Base-by-base conservation (phyloP, 1,140 invertebrate genomes). In the Aradophagus sp. region DNA sequence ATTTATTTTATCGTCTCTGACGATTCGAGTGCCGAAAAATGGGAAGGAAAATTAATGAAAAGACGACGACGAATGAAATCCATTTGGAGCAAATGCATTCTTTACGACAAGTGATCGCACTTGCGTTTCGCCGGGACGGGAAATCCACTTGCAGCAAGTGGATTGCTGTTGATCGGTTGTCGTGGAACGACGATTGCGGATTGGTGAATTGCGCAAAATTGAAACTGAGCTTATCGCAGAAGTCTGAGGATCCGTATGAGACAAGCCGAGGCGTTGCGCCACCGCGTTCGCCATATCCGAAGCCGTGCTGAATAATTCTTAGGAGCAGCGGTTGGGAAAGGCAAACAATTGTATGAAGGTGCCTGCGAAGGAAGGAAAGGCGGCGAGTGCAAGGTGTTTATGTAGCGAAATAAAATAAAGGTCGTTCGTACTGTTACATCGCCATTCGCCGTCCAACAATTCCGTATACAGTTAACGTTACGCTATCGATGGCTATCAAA, bases 301-400 rank as follows among this genome's bases (percentile, higher is more conserved):
- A 77, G 75, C 75, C 59, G 48, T 59, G 72, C 74, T 73, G 77
- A 77, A 76, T 76, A 75, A 77, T 76, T 78, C 77, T 75, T 77
- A 72, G 67, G 73, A 80, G 77, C 68, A 52, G 34, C 44, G 65
- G 59, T 82, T 81, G 80, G 76, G 76, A 83, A 83, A 83, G 74
- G 62, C 76, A 81, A 80, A 82, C 80, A 78, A 80, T 81, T 70
- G 77, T 53, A 58, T 59, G 50, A 66, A 77, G 61, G 48, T 44
- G 62, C 48, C 20, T 13, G 39, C 59, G 71, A 62, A 71, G 62
- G 59, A 75, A 76, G 52, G 56, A 70, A 65, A 68, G 73, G 65
- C 45, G 68, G 41, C 65, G 67, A 74, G 70, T 56, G 77, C 75
- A 78, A 81, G 77, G 75, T 81, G 75, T 74, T 53, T 71, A 58